Evolutionary conservation across 2,888 invertebrate genomes (phyloP).

Genomic region (Caenorhabditis angaria): DNA sequence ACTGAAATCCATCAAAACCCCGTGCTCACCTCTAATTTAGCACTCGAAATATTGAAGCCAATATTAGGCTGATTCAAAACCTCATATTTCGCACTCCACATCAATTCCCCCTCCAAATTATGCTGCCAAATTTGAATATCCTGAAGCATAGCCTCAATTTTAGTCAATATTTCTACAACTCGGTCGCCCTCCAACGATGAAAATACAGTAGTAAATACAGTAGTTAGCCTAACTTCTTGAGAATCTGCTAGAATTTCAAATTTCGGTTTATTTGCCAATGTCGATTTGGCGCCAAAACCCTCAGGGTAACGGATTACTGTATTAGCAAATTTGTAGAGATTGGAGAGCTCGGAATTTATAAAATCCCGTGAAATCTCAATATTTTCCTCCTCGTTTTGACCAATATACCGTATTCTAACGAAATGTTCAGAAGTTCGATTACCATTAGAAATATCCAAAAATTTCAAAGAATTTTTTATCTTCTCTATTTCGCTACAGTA

Average conservation of each 20-base stretch:
- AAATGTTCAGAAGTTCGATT: no score
- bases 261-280: not conserved
- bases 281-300: not conserved
- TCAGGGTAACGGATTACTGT: constrained; percentile 25
- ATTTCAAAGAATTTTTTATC: no score
- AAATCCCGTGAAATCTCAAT: constrained; percentile 20
- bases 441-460: no score
- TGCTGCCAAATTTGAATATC: constrained; percentile 18
- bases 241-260: not conserved
- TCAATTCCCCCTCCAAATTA: constrained; percentile 20
- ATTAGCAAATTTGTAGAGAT: constrained; percentile 26
- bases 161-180: constrained; percentile 15
- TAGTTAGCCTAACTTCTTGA: constrained; percentile 6
- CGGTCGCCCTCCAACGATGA: constrained; percentile 20
- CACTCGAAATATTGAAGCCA: no score
- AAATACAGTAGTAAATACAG: constrained; percentile 26
- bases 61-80: not conserved
- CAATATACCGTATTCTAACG: no score
- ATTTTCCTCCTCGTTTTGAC: not conserved
- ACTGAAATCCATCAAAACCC: no score
- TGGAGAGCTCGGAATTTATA: constrained; percentile 29
- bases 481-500: no score
- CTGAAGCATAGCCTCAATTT: constrained; percentile 16
- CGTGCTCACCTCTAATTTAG: no score
- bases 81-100: constrained; percentile 22